phyloP scores from a whole-genome alignment of 1,140 invertebrate genomes.

The Solenopsis invicta region DNA sequence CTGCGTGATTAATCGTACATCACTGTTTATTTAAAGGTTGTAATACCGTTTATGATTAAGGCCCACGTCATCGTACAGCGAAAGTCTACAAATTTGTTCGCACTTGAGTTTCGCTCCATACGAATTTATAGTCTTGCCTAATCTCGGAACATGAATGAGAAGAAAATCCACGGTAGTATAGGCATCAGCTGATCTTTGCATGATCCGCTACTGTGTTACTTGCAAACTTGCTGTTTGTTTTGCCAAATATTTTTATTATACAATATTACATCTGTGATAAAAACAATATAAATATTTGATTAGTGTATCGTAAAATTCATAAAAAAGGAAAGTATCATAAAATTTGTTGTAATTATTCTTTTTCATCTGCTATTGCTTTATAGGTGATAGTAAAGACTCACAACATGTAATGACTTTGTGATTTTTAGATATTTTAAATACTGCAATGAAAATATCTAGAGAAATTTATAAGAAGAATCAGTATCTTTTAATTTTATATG shows the following conservation, averaged over 20 bases:
- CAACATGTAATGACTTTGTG: too few species aligned
- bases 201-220: too few species aligned
- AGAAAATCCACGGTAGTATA: not conserved
- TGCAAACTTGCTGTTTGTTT: too few species aligned
- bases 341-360: not conserved
- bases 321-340: not conserved
- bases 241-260: not conserved
- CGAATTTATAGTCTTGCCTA: constrained; percentile 77
- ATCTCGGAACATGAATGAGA: constrained; percentile 1
- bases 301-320: not conserved
- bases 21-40: constrained; percentile 66
- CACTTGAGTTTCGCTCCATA: constrained; percentile 83
- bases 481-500: constrained; percentile 64
- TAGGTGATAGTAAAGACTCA: not conserved
- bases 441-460: not conserved
- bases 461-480: constrained; percentile 28
- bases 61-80: constrained; percentile 76
- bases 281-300: not conserved
- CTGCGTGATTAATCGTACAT: constrained; percentile 81
- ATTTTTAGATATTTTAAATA: not conserved
- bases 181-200: not conserved
- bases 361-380: not conserved
- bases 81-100: constrained; percentile 85
- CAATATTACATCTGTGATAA: not conserved
- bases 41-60: constrained; percentile 84